Conservation (phyloP, 2,113 vertebrate genomes). For the Myotis yumanensis region DNA sequence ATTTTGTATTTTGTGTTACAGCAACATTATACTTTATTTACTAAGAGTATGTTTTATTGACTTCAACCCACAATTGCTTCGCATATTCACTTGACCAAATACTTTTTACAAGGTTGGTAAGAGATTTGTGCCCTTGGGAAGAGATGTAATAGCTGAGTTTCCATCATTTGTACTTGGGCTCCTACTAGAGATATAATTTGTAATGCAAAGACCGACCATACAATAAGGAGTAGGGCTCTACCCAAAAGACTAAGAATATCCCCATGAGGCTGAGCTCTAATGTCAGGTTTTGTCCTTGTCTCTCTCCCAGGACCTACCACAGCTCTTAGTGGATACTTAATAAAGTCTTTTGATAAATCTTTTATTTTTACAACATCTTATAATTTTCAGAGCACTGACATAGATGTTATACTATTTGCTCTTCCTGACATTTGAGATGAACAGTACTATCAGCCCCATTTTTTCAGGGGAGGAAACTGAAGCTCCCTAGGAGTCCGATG, state of each 20-base stretch:
- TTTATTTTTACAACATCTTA: background rate
- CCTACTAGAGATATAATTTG: background rate
- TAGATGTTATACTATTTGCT: background rate
- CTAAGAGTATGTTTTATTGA: constrained; percentile 25
- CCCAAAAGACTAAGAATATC: background rate
- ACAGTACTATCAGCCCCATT: background rate
- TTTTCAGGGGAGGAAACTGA: background rate
- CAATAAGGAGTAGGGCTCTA: background rate
- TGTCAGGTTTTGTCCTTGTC: background rate
- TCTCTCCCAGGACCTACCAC: background rate
- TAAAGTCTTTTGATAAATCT: background rate
- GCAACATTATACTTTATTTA: constrained; percentile 32
- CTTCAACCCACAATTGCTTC: background rate
- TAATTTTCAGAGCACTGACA: background rate
- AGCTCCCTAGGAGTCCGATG: background rate
- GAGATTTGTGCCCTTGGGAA: background rate
- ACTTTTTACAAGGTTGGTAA: background rate
- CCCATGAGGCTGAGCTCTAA: background rate
- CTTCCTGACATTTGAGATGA: background rate
- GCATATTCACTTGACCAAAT: background rate
- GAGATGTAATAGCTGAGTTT: background rate
- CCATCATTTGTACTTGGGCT: background rate
- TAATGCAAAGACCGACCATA: background rate
- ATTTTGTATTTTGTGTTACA: background rate
- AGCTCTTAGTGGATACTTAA: background rate